These are phyloP conservation scores for Leuciscus waleckii DNA, from an alignment of 2,797 vertebrate species.

Conservation along the genomic window DNA sequence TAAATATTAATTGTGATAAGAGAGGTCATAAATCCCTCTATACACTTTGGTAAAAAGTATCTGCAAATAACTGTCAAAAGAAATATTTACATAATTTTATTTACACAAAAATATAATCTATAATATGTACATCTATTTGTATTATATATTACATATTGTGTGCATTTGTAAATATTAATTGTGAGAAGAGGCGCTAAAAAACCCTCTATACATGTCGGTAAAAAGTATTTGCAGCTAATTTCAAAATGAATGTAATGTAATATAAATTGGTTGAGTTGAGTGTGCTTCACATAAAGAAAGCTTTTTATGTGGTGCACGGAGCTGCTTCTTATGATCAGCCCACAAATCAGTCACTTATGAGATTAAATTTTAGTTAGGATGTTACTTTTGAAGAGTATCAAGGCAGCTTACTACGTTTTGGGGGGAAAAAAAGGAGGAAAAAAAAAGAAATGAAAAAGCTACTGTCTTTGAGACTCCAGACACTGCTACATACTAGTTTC, in stretches of 20 bases:
- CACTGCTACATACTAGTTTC: neutral
- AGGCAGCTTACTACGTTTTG: neutral
- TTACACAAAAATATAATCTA: too few species aligned
- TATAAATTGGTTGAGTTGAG: neutral
- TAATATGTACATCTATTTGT: too few species aligned
- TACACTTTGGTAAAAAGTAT: neutral
- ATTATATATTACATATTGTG: too few species aligned
- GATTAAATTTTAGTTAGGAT: neutral
- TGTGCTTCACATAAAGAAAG: neutral
- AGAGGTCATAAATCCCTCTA: neutral
- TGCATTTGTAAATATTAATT: too few species aligned
- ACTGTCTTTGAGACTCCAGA: neutral
- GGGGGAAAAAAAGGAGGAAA: accelerated
- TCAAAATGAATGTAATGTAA: neutral
- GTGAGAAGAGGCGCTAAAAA: too few species aligned
- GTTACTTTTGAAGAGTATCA: neutral
- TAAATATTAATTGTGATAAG: neutral
- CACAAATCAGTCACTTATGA: neutral
- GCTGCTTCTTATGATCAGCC: neutral
- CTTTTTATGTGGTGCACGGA: neutral
- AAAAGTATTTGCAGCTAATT: neutral
- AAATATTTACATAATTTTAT: neutral
- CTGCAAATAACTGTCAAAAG: neutral
- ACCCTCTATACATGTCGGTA: neutral
- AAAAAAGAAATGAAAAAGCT: neutral